phyloP scores from a whole-genome alignment of 1,140 invertebrate species.

The Bombus superbus region DNA sequence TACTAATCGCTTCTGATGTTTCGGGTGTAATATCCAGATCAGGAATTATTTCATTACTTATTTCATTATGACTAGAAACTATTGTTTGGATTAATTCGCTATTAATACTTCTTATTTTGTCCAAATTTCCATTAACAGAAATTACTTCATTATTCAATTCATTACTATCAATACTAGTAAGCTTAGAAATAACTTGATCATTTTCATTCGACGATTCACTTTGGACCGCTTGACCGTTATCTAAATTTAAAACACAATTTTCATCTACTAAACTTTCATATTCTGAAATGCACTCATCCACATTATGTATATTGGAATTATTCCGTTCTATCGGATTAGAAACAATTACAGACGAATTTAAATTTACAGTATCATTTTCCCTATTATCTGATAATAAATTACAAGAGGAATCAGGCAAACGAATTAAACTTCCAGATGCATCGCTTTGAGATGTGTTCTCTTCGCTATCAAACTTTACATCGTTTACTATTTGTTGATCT shows the following conservation, averaged over 20 bases:
- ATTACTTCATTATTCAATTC: neutral
- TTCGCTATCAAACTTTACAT: neutral
- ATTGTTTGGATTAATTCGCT: neutral
- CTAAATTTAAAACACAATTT: constrained; percentile 7
- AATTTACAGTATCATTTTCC: constrained; percentile 11
- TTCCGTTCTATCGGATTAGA: neutral
- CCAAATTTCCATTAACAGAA: neutral
- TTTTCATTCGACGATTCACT: neutral
- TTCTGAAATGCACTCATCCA: constrained; percentile 13
- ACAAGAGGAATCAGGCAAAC: neutral
- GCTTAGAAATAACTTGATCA: neutral
- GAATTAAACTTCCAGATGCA: constrained; percentile 57
- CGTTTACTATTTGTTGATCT: constrained; percentile 16
- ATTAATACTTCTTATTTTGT: neutral
- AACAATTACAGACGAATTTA: neutral
- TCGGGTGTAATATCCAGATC: neutral
- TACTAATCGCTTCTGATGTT: constrained; percentile 5
- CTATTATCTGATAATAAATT: neutral
- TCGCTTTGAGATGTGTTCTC: neutral
- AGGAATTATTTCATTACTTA: neutral
- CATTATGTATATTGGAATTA: neutral
- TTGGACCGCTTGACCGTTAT: neutral
- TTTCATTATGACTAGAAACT: constrained; percentile 1
- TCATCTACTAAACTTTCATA: constrained; percentile 43
- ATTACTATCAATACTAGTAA: neutral